These are phyloP conservation scores for Sphyrna mokarran DNA, from an alignment of 2,113 vertebrate genomes.

Conservation along the genomic window DNA sequence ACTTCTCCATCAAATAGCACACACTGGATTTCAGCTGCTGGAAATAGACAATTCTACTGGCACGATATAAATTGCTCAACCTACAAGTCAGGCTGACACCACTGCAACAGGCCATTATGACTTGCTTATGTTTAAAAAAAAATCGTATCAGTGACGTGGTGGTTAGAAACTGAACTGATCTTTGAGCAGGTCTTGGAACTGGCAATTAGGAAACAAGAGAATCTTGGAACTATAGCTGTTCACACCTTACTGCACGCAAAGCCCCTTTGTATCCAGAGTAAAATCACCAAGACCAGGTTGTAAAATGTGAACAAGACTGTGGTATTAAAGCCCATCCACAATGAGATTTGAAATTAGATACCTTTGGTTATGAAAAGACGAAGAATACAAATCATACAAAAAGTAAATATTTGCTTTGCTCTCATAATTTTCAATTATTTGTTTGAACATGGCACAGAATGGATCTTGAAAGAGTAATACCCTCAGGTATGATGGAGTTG, in stretches of 20 bases:
- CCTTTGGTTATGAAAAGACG: background rate
- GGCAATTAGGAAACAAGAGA: too few species aligned
- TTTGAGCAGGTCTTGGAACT: background rate
- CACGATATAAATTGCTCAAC: background rate
- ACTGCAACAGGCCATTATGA: background rate
- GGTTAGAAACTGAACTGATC: background rate
- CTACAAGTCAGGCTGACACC: background rate
- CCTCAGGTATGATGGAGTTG: background rate
- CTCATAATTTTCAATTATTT: background rate
- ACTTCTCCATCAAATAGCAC: background rate
- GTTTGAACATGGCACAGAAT: background rate
- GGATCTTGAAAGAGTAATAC: background rate
- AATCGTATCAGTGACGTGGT: background rate
- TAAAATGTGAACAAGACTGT: background rate
- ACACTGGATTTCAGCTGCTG: background rate
- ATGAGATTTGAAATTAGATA: background rate
- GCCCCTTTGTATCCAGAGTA: background rate
- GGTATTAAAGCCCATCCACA: background rate
- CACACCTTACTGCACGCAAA: background rate
- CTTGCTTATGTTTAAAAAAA: background rate
- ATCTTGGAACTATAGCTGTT: background rate
- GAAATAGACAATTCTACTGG: background rate
- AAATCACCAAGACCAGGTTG: background rate
- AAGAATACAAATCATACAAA: background rate
- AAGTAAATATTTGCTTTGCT: background rate